A percentile compares a stretch with the other conserved stretches of the same genome.
Conservation (phyloP, 2,888 invertebrate species). For the Heliconius ethilla region DNA sequence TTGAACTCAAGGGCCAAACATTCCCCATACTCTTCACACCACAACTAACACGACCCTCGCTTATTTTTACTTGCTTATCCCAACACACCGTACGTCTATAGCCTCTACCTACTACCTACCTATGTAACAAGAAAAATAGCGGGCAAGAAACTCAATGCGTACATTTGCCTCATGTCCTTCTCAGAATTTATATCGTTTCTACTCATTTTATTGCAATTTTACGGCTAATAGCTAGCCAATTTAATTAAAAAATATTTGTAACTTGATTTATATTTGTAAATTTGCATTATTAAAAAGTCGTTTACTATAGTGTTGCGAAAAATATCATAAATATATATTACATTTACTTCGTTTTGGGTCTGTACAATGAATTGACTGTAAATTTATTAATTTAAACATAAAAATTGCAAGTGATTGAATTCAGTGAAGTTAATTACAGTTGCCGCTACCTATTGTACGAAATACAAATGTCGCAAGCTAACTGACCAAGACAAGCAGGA, state of each 20-base stretch:
- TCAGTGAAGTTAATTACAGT: background rate
- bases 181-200: constrained; percentile 52
- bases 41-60: constrained; percentile 41
- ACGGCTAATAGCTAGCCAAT: background rate
- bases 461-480: constrained; percentile 8
- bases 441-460: background rate
- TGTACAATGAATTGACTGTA: too few relatives aligned
- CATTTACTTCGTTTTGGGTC: background rate
- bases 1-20: constrained; percentile 68
- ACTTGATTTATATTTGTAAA: background rate
- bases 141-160: constrained; percentile 63
- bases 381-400: background rate
- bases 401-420: background rate
- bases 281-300: background rate
- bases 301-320: background rate
- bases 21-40: constrained; percentile 51
- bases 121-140: constrained; percentile 51
- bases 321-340: background rate
- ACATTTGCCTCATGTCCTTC: constrained; percentile 63
- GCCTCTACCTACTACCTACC: background rate
- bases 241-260: background rate
- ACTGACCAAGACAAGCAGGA: constrained; percentile 13
- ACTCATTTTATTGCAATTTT: constrained; percentile 33
- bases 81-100: constrained; percentile 53
- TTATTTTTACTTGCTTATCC: constrained; percentile 57